Percentiles rank a stretch among this genome's conserved stretches.
phyloP scores from a whole-genome alignment of 2,113 vertebrate species.

The Rana temporaria region DNA sequence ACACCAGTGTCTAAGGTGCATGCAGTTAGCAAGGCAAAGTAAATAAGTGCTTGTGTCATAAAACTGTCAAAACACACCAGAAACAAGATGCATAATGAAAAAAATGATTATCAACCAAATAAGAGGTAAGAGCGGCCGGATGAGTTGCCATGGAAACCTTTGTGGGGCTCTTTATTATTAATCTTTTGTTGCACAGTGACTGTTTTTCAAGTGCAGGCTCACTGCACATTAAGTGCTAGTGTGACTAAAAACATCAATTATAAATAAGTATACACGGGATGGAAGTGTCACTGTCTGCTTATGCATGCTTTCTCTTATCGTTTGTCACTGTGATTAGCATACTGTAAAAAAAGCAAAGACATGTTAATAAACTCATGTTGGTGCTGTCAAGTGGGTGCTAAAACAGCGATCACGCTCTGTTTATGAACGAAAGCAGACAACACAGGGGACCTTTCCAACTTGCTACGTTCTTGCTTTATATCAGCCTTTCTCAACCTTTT shows the following conservation, averaged over 20 bases:
- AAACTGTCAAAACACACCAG: not conserved
- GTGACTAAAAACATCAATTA: conserved; percentile 39
- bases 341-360: not conserved
- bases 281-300: conserved; percentile 24
- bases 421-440: no score
- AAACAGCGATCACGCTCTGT: no score
- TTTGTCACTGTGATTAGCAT: not conserved
- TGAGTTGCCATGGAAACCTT: conserved; percentile 22
- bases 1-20: no score
- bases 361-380: no score
- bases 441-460: no score
- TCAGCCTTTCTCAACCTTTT: no score
- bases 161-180: not conserved
- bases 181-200: conserved; percentile 25
- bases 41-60: conserved; percentile 21
- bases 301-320: not conserved
- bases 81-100: conserved; percentile 3
- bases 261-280: no score
- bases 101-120: not conserved
- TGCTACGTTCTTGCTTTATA: no score
- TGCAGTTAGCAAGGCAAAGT: not conserved
- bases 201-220: conserved; percentile 5
- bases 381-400: no score
- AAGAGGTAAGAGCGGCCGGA: not conserved
- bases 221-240: conserved; percentile 2